Percentiles rank a stretch among this genome's conserved stretches.
Evolutionary conservation across 2,888 invertebrate species (phyloP).

Genomic region (Blastobasis adustella): DNA sequence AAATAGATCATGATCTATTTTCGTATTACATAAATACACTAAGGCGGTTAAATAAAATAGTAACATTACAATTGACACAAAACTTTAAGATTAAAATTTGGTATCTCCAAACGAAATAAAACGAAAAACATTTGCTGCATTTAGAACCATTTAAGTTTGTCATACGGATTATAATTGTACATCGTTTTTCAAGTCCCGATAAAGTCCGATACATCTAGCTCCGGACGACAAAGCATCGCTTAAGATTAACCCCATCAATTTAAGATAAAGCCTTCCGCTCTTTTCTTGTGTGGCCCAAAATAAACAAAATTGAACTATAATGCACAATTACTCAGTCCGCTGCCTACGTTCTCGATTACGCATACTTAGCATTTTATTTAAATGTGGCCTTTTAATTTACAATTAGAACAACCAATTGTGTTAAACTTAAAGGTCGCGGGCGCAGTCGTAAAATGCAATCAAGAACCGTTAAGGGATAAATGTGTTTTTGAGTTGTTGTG

Average conservation of each 20-base stretch:
- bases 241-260: constrained; percentile 62
- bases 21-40: constrained; percentile 18
- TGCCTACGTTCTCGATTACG: not conserved
- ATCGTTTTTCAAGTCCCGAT: constrained; percentile 19
- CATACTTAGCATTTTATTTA: not conserved
- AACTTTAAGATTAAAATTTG: too few species aligned
- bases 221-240: constrained; percentile 51
- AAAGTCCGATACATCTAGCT: constrained; percentile 36
- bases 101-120: too few species aligned
- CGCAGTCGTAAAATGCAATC: constrained; percentile 5
- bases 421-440: not conserved
- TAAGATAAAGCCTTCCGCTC: constrained; percentile 48
- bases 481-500: not conserved
- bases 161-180: too few species aligned
- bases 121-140: too few species aligned
- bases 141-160: too few species aligned
- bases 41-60: too few species aligned
- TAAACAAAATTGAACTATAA: not conserved
- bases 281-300: constrained; percentile 47
- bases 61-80: too few species aligned
- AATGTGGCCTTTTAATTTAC: not conserved
- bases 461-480: not conserved
- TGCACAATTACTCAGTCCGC: not conserved
- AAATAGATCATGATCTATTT: too few species aligned
- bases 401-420: not conserved